phyloP scores from a whole-genome alignment of 2,888 invertebrate genomes.

The Apodemia zela region DNA sequence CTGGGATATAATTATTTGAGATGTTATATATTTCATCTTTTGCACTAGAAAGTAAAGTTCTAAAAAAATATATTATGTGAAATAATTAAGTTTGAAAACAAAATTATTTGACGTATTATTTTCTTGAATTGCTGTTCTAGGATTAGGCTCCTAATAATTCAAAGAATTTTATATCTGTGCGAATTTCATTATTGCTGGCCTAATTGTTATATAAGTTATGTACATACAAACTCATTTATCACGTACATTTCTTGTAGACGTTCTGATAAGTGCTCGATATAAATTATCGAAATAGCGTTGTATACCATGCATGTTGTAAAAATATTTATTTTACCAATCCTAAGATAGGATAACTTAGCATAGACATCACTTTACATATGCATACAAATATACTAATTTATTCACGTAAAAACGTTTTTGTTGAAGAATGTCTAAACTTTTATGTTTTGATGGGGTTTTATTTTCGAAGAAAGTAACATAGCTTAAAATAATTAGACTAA shows the following conservation, averaged over 20 bases:
- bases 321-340: constrained; percentile 20
- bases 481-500: too few species aligned
- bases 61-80: background rate
- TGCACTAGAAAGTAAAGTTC: background rate
- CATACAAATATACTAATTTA: background rate
- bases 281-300: constrained; percentile 7
- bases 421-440: too few species aligned
- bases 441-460: too few species aligned
- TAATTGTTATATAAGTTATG: constrained; percentile 20
- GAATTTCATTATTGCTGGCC: constrained; percentile 17
- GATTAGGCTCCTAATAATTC: background rate
- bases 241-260: background rate
- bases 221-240: constrained; percentile 10
- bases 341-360: constrained; percentile 13
- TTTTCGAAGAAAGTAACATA: too few species aligned
- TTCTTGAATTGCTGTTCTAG: background rate
- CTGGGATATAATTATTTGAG: background rate
- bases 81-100: background rate
- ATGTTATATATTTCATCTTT: background rate
- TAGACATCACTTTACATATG: constrained; percentile 16
- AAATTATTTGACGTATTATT: background rate
- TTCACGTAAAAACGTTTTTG: too few species aligned
- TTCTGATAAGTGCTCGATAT: constrained; percentile 5
- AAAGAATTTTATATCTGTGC: background rate
- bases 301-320: constrained; percentile 18